Conservation (phyloP, 2,113 vertebrate species). For the Nannobrachium achirus region DNA sequence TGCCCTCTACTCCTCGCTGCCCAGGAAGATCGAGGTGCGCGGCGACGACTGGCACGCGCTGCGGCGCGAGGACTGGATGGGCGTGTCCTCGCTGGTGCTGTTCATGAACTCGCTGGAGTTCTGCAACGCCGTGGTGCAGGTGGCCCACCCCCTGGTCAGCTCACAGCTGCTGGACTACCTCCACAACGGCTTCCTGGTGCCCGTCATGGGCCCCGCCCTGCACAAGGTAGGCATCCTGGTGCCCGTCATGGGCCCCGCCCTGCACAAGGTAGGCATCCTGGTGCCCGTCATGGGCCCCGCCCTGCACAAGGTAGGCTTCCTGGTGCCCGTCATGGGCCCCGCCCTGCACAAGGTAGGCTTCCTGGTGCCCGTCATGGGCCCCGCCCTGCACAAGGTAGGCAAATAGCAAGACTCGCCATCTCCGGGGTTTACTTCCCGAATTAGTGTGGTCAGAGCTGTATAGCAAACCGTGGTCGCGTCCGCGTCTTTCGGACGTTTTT, state of each 20-base stretch:
- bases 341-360: too few species aligned
- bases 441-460: too few species aligned
- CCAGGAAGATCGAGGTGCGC: constrained; percentile 92
- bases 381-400: constrained; percentile 92
- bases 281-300: too few species aligned
- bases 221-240: too few species aligned
- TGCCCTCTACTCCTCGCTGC: constrained; percentile 95
- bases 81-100: constrained; percentile 89
- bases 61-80: constrained; percentile 92
- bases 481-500: too few species aligned
- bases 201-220: constrained; percentile 88
- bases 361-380: constrained; percentile 94
- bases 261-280: too few species aligned
- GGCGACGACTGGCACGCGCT: constrained; percentile 96
- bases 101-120: constrained; percentile 99
- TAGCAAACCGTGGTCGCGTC: too few species aligned
- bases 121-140: constrained; percentile 96
- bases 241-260: too few species aligned
- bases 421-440: too few species aligned
- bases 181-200: constrained; percentile 92
- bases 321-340: too few species aligned
- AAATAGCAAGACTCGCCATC: background rate
- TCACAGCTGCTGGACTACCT: constrained; percentile 94
- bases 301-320: too few species aligned
- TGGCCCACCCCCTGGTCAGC: constrained; percentile 91